phyloP scores from a whole-genome alignment of 2,888 invertebrate species.

The Sarcophaga caerulescens region DNA sequence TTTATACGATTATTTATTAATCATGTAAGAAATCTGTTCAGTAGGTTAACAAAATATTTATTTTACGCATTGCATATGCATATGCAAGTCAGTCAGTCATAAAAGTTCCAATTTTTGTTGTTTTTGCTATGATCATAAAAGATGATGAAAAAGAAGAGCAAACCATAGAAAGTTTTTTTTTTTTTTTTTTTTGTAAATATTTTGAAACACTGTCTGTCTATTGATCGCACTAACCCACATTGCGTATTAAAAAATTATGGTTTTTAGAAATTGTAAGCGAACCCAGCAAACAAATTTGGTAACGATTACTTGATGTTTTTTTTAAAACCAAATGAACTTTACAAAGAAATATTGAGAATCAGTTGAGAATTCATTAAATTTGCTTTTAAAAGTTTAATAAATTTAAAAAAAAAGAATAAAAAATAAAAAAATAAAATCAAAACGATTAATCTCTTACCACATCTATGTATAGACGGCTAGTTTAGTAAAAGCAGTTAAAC shows the following conservation, averaged over 20 bases:
- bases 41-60: constrained; percentile 40
- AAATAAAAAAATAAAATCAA: too few species aligned
- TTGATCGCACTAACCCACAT: constrained; percentile 41
- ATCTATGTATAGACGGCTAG: too few species aligned
- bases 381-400: too few species aligned
- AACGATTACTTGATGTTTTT: too few species aligned
- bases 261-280: background rate
- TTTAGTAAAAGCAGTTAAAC: too few species aligned
- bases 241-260: background rate
- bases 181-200: background rate
- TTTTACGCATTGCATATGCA: background rate
- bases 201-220: background rate
- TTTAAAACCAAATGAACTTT: too few species aligned
- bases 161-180: background rate
- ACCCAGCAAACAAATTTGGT: background rate
- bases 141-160: background rate
- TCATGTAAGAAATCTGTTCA: background rate
- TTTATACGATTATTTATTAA: background rate
- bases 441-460: too few species aligned
- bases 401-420: too few species aligned
- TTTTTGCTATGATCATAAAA: background rate
- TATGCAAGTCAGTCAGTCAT: background rate
- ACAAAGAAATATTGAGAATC: too few species aligned
- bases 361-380: too few species aligned
- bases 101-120: background rate